Percentiles rank a stretch among this genome's conserved stretches.
These are phyloP conservation scores for Alosa sapidissima DNA, from an alignment of 2,797 vertebrate genomes.

Conservation along the genomic window DNA sequence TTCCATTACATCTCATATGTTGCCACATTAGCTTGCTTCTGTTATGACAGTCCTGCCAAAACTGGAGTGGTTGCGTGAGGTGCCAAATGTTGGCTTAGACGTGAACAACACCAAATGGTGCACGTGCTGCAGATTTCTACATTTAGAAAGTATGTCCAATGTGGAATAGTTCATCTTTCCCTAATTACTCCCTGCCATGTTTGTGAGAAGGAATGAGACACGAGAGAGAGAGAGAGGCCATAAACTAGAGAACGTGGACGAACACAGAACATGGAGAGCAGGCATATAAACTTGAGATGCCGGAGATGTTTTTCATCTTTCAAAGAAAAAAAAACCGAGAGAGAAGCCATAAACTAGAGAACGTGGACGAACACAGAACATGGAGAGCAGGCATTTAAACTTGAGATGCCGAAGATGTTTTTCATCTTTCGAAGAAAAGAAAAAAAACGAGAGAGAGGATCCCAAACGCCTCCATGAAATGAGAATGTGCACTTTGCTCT, in stretches of 20 bases:
- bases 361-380: conserved; percentile 22
- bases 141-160: neutral
- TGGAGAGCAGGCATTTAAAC: neutral
- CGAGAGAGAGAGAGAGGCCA: neutral
- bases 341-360: conserved; percentile 34
- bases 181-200: neutral
- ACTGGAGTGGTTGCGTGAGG: neutral
- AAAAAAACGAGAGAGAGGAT: neutral
- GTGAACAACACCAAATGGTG: neutral
- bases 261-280: too few relatives aligned
- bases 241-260: neutral
- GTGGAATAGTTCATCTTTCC: neutral
- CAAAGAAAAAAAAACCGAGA: neutral
- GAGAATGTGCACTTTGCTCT: conserved; percentile 47
- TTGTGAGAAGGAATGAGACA: neutral
- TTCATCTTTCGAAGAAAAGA: neutral
- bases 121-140: neutral
- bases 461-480: conserved; percentile 52
- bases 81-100: neutral
- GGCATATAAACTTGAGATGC: neutral
- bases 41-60: conserved; percentile 41
- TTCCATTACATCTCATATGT: conserved; percentile 53
- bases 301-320: neutral
- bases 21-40: conserved; percentile 43
- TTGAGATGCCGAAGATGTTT: conserved; percentile 5